Conservation (phyloP, 2,888 invertebrate species). For the Gymnoscelis rufifasciata region DNA sequence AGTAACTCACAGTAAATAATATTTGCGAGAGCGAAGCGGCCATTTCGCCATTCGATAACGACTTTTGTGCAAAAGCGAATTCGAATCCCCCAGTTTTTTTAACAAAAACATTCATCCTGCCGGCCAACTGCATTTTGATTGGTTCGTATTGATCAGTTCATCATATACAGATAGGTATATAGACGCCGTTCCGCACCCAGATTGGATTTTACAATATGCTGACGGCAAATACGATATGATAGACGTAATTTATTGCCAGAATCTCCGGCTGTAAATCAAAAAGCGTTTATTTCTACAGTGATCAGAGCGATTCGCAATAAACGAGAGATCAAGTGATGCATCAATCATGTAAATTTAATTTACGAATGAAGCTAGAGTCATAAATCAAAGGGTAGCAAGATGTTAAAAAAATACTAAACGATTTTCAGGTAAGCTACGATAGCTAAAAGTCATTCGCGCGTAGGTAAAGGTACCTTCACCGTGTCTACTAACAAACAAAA, state of each 20-base stretch:
- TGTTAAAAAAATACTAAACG: no score
- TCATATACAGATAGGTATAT: constrained; percentile 5
- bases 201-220: constrained; percentile 19
- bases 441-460: no score
- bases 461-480: no score
- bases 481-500: no score
- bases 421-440: no score
- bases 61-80: background rate
- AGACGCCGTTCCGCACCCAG: constrained; percentile 6
- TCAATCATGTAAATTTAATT: constrained; percentile 1
- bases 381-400: no score
- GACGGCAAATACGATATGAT: constrained; percentile 17
- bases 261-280: constrained; percentile 11
- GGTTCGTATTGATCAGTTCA: constrained; percentile 22
- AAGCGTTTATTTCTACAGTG: background rate
- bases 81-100: constrained; percentile 3
- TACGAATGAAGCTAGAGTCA: background rate
- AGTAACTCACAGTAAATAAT: no score
- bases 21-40: no score
- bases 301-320: background rate
- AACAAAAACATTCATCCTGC: constrained; percentile 9
- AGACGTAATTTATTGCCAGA: constrained; percentile 23
- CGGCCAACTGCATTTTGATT: constrained; percentile 24
- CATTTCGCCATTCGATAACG: no score
- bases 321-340: background rate